Conservation (phyloP, 2,888 invertebrate genomes). For the Dryobota labecula region DNA sequence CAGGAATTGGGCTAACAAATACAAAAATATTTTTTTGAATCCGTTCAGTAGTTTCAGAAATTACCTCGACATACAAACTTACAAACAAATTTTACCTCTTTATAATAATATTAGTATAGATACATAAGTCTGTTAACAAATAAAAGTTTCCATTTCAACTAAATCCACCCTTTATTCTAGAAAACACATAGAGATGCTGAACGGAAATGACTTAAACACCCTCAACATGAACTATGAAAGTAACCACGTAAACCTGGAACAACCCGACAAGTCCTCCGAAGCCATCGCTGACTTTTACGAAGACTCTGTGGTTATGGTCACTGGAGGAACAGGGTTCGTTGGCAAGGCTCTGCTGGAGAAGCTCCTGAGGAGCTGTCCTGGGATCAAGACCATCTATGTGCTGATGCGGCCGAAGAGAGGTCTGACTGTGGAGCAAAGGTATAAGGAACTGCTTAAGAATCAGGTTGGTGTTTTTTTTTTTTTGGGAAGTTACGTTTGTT, state of each 20-base stretch:
- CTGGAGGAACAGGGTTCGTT: conserved; percentile 94
- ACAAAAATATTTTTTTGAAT: no score
- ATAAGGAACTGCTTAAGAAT: conserved; percentile 94
- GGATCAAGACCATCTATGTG: conserved; percentile 94
- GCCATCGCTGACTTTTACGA: conserved; percentile 89
- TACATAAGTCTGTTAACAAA: not conserved
- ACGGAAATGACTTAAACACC: conserved; percentile 80
- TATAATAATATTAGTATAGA: no score
- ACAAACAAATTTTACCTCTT: no score
- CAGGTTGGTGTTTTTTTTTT: conserved; percentile 82
- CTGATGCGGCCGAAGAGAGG: conserved; percentile 95
- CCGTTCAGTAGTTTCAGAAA: no score
- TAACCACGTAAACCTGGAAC: conserved; percentile 61
- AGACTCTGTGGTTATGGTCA: conserved; percentile 88
- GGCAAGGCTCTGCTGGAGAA: conserved; percentile 98
- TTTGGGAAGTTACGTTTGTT: conserved; percentile 14
- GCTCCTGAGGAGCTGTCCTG: conserved; percentile 95
- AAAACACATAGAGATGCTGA: conserved; percentile 78
- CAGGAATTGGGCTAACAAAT: no score
- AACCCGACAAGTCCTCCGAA: conserved; percentile 71
- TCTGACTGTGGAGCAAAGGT: conserved; percentile 92
- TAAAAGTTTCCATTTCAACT: not conserved
- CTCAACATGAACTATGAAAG: conserved; percentile 76
- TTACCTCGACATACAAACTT: no score
- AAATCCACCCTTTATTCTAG: conserved; percentile 59